A percentile compares a stretch with the other conserved stretches of the same genome.
These are phyloP conservation scores for Torymus auratus DNA, from an alignment of 2,888 invertebrate species.

Conservation along the genomic window DNA sequence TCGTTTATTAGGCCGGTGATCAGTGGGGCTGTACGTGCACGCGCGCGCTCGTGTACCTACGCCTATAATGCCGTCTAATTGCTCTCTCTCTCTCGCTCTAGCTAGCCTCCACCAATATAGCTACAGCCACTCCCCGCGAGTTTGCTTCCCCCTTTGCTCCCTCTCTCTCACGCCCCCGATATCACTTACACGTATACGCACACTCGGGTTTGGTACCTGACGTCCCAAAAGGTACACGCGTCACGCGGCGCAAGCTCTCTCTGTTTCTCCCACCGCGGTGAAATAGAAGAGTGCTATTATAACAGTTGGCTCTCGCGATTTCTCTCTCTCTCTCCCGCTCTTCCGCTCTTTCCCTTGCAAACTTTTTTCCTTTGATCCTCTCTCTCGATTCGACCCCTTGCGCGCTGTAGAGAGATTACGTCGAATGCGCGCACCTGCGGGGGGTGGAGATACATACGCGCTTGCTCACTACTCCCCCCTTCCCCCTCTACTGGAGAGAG, in stretches of 20 bases:
- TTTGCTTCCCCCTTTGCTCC: constrained; percentile 16
- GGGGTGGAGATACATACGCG: background rate
- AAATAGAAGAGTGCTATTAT: constrained; percentile 2
- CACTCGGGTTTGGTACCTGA: constrained; percentile 52
- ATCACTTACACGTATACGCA: background rate
- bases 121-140: background rate
- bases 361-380: background rate
- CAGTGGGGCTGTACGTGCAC: too few species aligned
- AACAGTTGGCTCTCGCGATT: constrained; percentile 5
- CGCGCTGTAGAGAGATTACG: constrained; percentile 2
- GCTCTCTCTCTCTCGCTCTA: constrained; percentile 26
- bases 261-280: too few species aligned
- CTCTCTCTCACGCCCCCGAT: constrained; percentile 2
- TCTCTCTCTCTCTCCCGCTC: background rate
- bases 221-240: constrained; percentile 34
- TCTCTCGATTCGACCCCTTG: background rate
- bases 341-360: constrained; percentile 2
- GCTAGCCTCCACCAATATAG: background rate
- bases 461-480: too few species aligned
- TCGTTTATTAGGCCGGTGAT: constrained; percentile 30
- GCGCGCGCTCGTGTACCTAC: too few species aligned
- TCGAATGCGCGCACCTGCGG: constrained; percentile 38
- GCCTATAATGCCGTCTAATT: constrained; percentile 53
- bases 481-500: too few species aligned
- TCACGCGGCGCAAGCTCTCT: background rate